These are phyloP conservation scores for Littorina saxatilis DNA, from an alignment of 1,140 invertebrate species.

Conservation along the genomic window DNA sequence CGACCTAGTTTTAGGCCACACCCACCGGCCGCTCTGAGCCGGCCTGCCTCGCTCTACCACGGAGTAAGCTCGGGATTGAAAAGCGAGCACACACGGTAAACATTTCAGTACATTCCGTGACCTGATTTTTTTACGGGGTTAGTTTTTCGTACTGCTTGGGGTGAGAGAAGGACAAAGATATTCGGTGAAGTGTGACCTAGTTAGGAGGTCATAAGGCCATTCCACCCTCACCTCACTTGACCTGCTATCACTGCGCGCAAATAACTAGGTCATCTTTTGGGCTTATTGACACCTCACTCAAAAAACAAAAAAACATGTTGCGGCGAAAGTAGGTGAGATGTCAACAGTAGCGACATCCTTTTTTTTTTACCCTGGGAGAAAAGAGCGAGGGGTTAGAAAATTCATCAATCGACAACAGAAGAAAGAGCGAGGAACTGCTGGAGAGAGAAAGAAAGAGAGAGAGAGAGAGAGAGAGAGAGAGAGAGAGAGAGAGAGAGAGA, in stretches of 20 bases:
- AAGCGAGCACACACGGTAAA: neutral
- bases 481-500: neutral
- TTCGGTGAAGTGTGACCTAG: neutral
- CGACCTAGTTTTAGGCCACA: constrained; percentile 21
- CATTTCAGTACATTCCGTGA: constrained; percentile 4
- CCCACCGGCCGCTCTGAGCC: neutral
- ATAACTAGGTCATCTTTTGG: neutral
- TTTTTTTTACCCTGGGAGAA: too few species aligned
- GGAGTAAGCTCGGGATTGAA: neutral
- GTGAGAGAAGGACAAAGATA: neutral
- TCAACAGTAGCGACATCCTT: too few species aligned
- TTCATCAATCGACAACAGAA: neutral
- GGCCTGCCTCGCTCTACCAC: too few species aligned
- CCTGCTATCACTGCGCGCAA: neutral
- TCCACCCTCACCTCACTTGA: neutral
- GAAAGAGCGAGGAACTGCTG: neutral
- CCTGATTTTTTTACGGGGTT: neutral
- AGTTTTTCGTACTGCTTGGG: too few species aligned
- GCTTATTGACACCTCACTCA: neutral
- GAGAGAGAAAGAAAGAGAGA: neutral
- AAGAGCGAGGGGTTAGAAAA: too few species aligned
- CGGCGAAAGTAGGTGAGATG: neutral
- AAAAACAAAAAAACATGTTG: neutral
- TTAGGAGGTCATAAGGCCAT: neutral
- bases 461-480: neutral